phyloP scores from a whole-genome alignment of 2,113 vertebrate species.

The Microcebus tavaratra region DNA sequence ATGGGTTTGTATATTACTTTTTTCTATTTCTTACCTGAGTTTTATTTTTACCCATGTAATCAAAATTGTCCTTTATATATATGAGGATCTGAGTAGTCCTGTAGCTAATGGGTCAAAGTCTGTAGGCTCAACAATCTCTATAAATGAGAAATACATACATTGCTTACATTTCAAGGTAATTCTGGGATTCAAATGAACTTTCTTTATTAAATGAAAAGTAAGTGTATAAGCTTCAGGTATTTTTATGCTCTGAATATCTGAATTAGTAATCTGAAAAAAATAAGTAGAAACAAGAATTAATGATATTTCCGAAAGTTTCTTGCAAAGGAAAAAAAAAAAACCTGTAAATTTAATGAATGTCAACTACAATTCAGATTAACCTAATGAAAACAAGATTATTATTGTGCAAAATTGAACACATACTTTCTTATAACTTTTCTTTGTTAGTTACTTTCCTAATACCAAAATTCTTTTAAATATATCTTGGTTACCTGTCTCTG shows the following conservation, averaged over 20 bases:
- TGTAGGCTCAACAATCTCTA: background rate
- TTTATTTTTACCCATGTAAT: background rate
- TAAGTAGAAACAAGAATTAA: background rate
- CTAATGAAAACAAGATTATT: background rate
- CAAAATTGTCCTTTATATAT: background rate
- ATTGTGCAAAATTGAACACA: background rate
- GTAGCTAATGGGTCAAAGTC: background rate
- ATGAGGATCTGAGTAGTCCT: background rate
- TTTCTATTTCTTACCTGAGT: background rate
- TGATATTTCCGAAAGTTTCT: background rate
- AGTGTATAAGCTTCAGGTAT: background rate
- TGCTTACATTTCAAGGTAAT: background rate
- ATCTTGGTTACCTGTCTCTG: background rate
- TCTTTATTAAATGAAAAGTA: background rate
- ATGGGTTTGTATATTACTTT: background rate
- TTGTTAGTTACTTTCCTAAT: background rate
- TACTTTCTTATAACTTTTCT: background rate
- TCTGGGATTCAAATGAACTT: background rate
- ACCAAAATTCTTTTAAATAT: background rate
- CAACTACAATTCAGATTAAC: background rate
- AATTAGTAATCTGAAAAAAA: background rate
- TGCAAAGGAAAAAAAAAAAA: background rate
- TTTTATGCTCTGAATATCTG: background rate
- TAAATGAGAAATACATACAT: background rate
- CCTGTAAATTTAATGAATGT: background rate